Evolutionary conservation across 2,113 vertebrate species (phyloP).

Genomic region (Phocoena sinus): DNA sequence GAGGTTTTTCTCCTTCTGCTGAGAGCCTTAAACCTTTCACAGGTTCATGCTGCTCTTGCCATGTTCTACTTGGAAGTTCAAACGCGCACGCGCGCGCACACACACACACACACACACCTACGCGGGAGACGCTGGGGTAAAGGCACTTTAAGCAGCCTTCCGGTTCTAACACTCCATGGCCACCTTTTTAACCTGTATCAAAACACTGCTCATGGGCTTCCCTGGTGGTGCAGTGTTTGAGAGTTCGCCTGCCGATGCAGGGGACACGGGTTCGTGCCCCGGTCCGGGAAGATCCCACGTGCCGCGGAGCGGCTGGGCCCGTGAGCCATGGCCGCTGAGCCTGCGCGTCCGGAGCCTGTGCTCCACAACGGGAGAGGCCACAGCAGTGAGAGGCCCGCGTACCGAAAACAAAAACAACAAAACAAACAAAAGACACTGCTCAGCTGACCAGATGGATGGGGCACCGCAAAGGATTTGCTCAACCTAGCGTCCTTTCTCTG

Average conservation of each 20-base stretch:
- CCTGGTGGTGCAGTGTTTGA: too few species aligned
- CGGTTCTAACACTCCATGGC: not conserved
- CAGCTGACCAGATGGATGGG: not conserved
- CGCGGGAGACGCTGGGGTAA: not conserved
- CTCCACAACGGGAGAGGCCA: too few species aligned
- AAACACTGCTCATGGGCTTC: too few species aligned
- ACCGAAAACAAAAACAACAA: too few species aligned
- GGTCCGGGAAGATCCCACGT: too few species aligned
- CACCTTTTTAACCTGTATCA: not conserved
- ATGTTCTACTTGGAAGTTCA: not conserved
- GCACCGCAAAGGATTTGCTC: not conserved
- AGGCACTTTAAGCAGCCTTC: not conserved
- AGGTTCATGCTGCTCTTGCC: not conserved
- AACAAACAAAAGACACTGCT: not conserved
- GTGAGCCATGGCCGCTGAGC: too few species aligned
- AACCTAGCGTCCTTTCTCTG: not conserved
- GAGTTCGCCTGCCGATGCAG: too few species aligned
- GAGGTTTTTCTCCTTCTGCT: not conserved
- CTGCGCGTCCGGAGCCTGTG: too few species aligned
- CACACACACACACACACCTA: too few species aligned
- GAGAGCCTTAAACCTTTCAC: not conserved
- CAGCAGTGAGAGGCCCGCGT: too few species aligned
- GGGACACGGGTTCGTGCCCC: too few species aligned
- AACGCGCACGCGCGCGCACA: fast-evolving
- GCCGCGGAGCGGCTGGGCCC: too few species aligned